These are phyloP conservation scores for Lysandra bellargus DNA, from an alignment of 2,888 invertebrate species.

Conservation along the genomic window DNA sequence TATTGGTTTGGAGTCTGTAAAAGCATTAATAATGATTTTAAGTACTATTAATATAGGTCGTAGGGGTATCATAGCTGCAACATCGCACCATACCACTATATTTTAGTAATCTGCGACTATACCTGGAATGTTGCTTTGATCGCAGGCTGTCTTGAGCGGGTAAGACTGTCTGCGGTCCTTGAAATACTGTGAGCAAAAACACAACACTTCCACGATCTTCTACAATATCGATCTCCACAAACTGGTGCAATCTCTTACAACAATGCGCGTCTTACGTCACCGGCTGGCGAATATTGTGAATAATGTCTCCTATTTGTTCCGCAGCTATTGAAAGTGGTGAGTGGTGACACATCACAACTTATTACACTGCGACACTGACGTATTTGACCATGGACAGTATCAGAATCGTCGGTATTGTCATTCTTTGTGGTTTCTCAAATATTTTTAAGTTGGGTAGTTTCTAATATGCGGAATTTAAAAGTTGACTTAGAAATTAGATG, in stretches of 20 bases:
- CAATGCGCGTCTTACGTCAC: conserved; percentile 15
- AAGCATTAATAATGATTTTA: background rate
- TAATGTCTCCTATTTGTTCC: background rate
- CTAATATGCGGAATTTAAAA: no score
- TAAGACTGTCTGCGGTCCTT: no score
- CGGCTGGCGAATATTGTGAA: conserved; percentile 7
- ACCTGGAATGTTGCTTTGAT: no score
- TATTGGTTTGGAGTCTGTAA: background rate
- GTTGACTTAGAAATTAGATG: no score
- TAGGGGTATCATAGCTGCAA: no score
- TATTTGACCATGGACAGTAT: background rate
- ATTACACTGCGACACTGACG: background rate
- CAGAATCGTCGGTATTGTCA: background rate
- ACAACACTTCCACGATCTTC: background rate
- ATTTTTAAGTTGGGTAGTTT: no score
- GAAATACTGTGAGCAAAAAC: background rate
- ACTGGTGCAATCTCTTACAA: conserved; percentile 15
- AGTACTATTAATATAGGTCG: no score
- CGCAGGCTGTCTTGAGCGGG: no score
- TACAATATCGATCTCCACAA: conserved; percentile 12
- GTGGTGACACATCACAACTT: conserved; percentile 2
- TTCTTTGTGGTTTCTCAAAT: background rate
- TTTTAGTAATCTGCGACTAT: no score
- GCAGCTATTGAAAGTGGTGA: background rate
- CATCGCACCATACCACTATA: no score